Percentiles rank a stretch among this genome's conserved stretches.
These are phyloP conservation scores for Lathamus discolor DNA, from an alignment of 2,113 vertebrate genomes.

Conservation along the genomic window DNA sequence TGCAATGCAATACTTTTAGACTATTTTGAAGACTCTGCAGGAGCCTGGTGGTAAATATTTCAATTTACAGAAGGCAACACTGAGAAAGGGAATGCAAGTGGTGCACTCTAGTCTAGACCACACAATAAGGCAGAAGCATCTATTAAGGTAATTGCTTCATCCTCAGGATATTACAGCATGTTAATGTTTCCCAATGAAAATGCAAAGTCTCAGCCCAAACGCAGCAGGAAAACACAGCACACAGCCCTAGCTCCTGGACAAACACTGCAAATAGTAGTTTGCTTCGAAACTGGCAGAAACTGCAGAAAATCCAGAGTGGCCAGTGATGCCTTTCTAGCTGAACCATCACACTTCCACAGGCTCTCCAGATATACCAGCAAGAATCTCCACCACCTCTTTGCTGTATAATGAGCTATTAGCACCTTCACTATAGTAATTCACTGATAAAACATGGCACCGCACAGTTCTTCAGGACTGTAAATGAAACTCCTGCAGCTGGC, in stretches of 20 bases:
- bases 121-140: background rate
- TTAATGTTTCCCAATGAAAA: background rate
- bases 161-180: background rate
- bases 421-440: background rate
- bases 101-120: background rate
- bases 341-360: background rate
- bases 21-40: background rate
- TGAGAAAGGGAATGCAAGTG: background rate
- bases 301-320: background rate
- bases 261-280: background rate
- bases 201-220: background rate
- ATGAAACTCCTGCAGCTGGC: background rate
- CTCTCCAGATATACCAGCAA: background rate
- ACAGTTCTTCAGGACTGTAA: background rate
- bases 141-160: slow-evolving; percentile 4
- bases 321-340: background rate
- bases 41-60: background rate
- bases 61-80: background rate
- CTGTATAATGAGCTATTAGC: background rate
- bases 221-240: background rate
- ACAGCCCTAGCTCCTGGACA: background rate
- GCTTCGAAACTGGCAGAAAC: background rate
- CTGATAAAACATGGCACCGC: background rate
- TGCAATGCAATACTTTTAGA: background rate
- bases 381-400: background rate